phyloP scores from a whole-genome alignment of 2,888 invertebrate genomes.

The Tinea semifulvella region DNA sequence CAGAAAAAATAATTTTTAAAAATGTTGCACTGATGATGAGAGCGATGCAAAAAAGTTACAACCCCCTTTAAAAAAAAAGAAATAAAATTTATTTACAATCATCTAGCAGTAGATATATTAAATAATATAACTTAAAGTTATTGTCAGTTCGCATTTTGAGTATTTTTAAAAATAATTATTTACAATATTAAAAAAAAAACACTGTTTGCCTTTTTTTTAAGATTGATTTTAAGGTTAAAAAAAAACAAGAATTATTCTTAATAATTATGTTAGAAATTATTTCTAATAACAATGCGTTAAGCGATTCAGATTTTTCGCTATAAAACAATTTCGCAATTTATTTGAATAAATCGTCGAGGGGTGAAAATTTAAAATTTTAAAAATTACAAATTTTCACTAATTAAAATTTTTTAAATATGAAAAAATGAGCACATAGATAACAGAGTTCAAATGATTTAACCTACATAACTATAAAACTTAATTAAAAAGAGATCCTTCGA shows the following conservation, averaged over 20 bases:
- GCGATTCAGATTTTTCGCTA: not conserved
- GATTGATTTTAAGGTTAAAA: constrained; percentile 5
- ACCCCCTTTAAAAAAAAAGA: constrained; percentile 26
- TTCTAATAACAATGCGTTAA: constrained; percentile 4
- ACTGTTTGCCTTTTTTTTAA: not conserved
- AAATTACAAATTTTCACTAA: not conserved
- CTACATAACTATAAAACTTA: constrained; percentile 27
- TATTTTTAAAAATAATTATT: constrained; percentile 42
- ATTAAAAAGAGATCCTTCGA: constrained; percentile 33
- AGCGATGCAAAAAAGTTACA: no score
- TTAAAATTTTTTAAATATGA: not conserved
- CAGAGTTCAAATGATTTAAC: not conserved
- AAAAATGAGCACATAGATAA: not conserved
- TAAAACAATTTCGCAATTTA: not conserved
- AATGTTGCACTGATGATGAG: no score
- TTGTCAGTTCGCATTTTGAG: constrained; percentile 64
- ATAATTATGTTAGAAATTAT: constrained; percentile 8
- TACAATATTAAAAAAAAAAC: constrained; percentile 33
- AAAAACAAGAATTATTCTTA: constrained; percentile 1
- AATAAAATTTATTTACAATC: constrained; percentile 48
- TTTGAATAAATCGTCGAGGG: not conserved
- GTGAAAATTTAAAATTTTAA: constrained; percentile 14
- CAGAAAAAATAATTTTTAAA: no score
- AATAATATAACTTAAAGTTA: constrained; percentile 53
- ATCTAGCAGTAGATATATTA: constrained; percentile 32